Percentiles rank a stretch among this genome's conserved stretches.
These are phyloP conservation scores for Asteroscopus sphinx DNA, from an alignment of 2,888 invertebrate species.

Conservation along the genomic window DNA sequence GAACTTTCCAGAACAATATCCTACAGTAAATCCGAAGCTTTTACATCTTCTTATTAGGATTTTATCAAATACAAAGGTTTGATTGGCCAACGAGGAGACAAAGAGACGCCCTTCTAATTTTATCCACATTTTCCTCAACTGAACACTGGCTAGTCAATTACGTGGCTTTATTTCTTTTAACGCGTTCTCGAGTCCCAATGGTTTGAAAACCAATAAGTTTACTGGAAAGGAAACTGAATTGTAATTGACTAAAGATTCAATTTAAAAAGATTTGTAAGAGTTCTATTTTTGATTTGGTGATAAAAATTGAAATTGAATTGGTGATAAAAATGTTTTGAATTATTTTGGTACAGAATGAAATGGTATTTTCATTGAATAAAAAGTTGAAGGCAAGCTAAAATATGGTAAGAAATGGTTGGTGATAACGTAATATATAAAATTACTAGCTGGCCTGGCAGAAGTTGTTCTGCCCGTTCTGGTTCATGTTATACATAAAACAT, in stretches of 20 bases:
- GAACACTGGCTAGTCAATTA: conserved; percentile 55
- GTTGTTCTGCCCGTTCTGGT: no score
- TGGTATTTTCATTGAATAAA: no score
- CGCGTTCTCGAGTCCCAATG: conserved; percentile 50
- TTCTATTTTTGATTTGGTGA: no score
- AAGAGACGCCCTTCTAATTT: conserved; percentile 39
- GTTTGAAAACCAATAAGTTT: conserved; percentile 56
- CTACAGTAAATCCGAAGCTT: conserved; percentile 22
- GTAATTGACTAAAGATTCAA: conserved; percentile 12
- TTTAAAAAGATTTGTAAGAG: no score
- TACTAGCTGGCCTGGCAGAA: no score
- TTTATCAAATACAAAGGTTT: conserved; percentile 47
- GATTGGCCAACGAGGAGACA: conserved; percentile 53
- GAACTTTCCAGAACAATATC: conserved; percentile 21
- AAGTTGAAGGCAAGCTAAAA: no score
- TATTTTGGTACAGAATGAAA: no score
- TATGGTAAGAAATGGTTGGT: no score
- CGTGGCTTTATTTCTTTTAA: conserved; percentile 61
- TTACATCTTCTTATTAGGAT: conserved; percentile 24
- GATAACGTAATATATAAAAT: no score
- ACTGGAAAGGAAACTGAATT: conserved; percentile 13
- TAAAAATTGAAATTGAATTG: no score
- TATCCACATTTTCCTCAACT: conserved; percentile 42
- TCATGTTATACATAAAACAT: no score
- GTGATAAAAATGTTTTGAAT: no score